Percentiles rank a stretch among this genome's conserved stretches.
These are phyloP conservation scores for Rhegmatorhina hoffmannsi DNA, from an alignment of 2,113 vertebrate species.

Conservation along the genomic window DNA sequence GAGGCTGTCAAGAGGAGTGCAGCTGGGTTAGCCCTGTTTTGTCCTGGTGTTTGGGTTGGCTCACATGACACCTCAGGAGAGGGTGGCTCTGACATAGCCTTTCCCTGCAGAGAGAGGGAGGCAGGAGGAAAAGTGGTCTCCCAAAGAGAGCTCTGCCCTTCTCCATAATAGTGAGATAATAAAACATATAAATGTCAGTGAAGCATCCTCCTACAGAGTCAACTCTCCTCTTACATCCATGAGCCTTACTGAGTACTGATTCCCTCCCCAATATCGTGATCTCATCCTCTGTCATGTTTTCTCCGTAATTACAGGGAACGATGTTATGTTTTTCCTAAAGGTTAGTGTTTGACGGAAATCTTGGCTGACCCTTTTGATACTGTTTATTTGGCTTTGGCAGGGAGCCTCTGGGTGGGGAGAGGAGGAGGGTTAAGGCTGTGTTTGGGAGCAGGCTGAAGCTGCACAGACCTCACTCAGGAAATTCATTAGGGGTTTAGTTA, in stretches of 20 bases:
- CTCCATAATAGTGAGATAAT: neutral
- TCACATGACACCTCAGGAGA: neutral
- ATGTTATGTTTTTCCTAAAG: neutral
- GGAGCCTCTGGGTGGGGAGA: neutral
- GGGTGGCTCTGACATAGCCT: neutral
- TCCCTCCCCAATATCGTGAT: accelerated
- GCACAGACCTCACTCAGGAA: accelerated
- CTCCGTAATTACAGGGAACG: accelerated
- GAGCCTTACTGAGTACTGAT: neutral
- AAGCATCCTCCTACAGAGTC: neutral
- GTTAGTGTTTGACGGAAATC: accelerated
- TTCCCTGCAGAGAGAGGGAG: neutral
- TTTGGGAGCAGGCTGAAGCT: neutral
- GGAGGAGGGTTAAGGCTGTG: neutral
- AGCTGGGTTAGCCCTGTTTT: neutral
- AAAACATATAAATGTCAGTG: accelerated
- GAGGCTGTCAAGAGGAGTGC: neutral
- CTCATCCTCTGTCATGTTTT: neutral
- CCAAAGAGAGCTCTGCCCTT: neutral
- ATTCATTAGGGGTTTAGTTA: neutral
- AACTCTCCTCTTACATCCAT: neutral
- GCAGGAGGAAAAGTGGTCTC: neutral
- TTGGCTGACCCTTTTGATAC: neutral
- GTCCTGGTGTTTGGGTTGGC: neutral
- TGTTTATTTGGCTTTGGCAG: neutral